Evolutionary conservation across 1,140 invertebrate genomes (phyloP), one percentile per base, ranked within the genome.

Genomic region (Drosophila miranda): DNA sequence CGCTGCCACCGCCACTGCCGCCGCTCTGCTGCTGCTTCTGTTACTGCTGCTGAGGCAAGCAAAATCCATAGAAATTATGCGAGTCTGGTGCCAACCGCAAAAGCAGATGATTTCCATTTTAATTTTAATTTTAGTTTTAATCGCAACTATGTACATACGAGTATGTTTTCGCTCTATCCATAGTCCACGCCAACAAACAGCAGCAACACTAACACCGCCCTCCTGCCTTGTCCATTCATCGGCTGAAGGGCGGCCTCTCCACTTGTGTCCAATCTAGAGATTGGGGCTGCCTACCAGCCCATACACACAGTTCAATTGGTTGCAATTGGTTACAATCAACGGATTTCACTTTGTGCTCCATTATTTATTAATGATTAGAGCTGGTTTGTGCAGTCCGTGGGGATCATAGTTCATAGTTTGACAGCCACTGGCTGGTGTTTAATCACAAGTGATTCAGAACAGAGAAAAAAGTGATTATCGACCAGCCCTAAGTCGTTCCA

Each of bases 61-160:
- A 72, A 76, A 79, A 72, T 79, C 79, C 72, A 83, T 79, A 79
- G 80, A 76, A 83, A 82, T 78, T 78, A 75, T 78, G 67, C 55
- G 41, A 71, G 43, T 59, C 23, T 41, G 50, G 19, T 46, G 44
- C 43, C 50, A 28, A 48, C 23, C 23, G 3, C 70, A 50, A 3
- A 55, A 45, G 49, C 52, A 41, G 51, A 72, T 72, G 58, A 44
- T 49, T 53, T 51, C 75, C 80, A 75, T 75, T 83, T 84, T 78
- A 83, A 84, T 83, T 84, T 72, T 64, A 75, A 75, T 84, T 73
- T 19, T 19, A 19, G 19, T 19, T 19, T 19, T 78, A 76, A 76
- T 79, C 61, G 66, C 71, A 75, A 23, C 4, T 3, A 23, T 5
- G 23, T 23, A 3, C 23, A 23, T 19, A 19, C 19, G 19, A 19